Evolutionary conservation across 2,113 vertebrate species (phyloP).

Genomic region (Ursus arctos): DNA sequence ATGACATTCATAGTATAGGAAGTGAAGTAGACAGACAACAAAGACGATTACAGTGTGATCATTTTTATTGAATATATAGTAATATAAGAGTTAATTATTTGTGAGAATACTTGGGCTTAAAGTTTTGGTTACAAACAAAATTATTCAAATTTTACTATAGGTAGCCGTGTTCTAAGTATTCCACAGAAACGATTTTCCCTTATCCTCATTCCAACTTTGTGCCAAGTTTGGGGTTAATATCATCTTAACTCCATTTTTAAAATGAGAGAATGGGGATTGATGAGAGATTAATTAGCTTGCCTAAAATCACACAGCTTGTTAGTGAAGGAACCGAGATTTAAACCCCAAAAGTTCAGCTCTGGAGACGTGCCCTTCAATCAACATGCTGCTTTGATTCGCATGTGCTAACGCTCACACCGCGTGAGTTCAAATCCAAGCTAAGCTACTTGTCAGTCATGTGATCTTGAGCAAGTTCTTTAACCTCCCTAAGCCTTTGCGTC

Average conservation of each 20-base stretch:
- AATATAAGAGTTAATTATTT: neutral
- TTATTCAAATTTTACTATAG: neutral
- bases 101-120: neutral
- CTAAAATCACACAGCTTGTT: neutral
- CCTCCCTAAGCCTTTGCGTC: neutral
- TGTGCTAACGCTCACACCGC: neutral
- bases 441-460: neutral
- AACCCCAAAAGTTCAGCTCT: neutral
- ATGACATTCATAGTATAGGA: neutral
- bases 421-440: neutral
- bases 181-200: constrained; percentile 28
- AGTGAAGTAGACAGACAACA: neutral
- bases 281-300: neutral
- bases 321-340: neutral
- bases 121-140: neutral
- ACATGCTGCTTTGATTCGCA: neutral
- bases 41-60: neutral
- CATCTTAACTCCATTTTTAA: neutral
- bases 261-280: neutral
- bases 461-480: neutral
- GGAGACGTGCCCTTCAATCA: too few species aligned
- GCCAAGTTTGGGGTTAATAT: neutral
- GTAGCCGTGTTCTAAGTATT: neutral
- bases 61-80: neutral
- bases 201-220: neutral